Evolutionary conservation across 2,797 vertebrate species (phyloP), one percentile per base, ranked within the genome.

Genomic region (Prionace glauca): DNA sequence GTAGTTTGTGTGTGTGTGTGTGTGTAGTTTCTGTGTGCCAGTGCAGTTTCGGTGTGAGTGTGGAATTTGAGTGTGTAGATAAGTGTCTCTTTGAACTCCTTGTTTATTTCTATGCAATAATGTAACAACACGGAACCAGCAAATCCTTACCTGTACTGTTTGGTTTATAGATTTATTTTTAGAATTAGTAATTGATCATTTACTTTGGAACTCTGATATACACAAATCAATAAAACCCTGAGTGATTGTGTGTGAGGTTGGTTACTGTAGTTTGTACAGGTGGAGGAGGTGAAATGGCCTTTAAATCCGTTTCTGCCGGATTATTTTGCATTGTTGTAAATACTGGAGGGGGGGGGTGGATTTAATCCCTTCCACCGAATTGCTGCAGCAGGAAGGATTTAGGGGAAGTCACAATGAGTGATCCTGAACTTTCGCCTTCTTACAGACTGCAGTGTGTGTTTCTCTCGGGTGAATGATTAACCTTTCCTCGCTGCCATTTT

Each of bases 391-490:
- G 50, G 0, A 90, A 62, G 26, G 50, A 79, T 16, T 79, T 24
- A 29, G 84, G 56, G 11, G 87, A 2, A 32, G 87, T 32, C 50
- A 56, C 29, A 62, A 18, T n/a, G 18, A 32, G 60, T 24, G 62
- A 69, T 69, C 18, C 65, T 67, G 90, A 92, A 92, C 90, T 92
- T 92, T 92, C 90, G 90, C 90, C 65, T 67, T 20, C 22, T 67
- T 8, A 67, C 65, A 3, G 32, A 32, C 16, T 92, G 90, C 88
- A 10, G 7, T 22, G 24, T 92, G 90, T 92, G 90, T 69, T 41
- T 67, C 11, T 69, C n/a, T 69, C 90, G 62, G 90, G 20, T 92
- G n/a, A 69, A 92, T 92, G 90, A 92, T 92, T 92, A 92, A 92
- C 65, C 62, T 10, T 24, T 45, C 67, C n/a, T 69, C 90, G 90